Base-by-base conservation (phyloP, 2,797 vertebrate species). In the Fistularia tabacaria region DNA sequence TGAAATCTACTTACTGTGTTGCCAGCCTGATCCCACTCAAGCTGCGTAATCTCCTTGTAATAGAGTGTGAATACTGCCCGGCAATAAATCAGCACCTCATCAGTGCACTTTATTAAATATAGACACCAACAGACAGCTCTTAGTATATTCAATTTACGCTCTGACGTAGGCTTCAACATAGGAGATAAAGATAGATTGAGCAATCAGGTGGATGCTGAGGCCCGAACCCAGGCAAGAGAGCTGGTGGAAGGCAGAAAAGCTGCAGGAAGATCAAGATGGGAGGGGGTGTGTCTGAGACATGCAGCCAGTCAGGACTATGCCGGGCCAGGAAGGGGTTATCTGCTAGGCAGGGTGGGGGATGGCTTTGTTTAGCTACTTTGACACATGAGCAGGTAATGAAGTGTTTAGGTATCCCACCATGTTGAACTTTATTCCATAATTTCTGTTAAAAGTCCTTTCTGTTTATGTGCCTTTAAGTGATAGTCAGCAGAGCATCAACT, bases 121-220 rank as follows among this genome's bases (percentile, higher is more conserved):
- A 91, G 89, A 91, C 88, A 91, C 88, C 87, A 89, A 91, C 89
- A 91, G 89, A 91, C 90, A 92, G 88, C 87, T 87, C 87, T 89
- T 89, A 88, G 89, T 92, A 90, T 90, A 91, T 92, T 92, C 91
- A 92, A 91, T 92, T 91, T 92, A 87, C 86, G 75, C 80, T 87
- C 86, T 91, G 90, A 91, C 85, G 87, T 87, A 83, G 87, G 85
- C 84, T 87, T 89, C 87, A 86, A 79, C 86, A 81, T 77, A 38
- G 77, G 70, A 85, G 87, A 91, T 91, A 88, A 91, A 91, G 90
- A 92, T 89, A 90, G 90, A 92, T 91, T 85, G 87, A 89, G 87
- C 88, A 90, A 90, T 92, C 89, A 87, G 86, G 86, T 85, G 82
- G 83, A 88, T 83, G 88, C 87, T 86, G 79, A 81, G 79, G 80